Conservation (phyloP, 1,140 invertebrate genomes). For the Brachionus sp. region DNA sequence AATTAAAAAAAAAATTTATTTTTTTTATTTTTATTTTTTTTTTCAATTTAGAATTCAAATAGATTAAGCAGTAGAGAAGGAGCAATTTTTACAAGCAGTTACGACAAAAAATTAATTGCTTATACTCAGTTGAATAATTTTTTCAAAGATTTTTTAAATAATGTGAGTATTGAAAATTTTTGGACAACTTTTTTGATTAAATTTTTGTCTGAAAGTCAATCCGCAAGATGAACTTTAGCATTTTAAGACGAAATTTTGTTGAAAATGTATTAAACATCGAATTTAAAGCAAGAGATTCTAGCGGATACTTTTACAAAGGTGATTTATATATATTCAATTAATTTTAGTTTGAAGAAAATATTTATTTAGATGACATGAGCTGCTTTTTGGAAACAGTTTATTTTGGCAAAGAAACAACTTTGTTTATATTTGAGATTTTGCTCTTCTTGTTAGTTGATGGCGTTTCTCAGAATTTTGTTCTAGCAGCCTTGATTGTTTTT, state of each 20-base stretch:
- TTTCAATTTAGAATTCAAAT: not conserved
- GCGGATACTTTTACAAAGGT: slow-evolving; percentile 76
- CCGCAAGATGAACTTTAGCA: not conserved
- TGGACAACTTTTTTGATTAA: not conserved
- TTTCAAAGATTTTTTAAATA: slow-evolving; percentile 73
- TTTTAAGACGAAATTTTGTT: slow-evolving; percentile 68
- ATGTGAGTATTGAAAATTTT: slow-evolving; percentile 62
- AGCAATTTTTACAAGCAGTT: slow-evolving; percentile 48
- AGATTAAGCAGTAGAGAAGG: not conserved
- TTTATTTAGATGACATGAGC: not conserved
- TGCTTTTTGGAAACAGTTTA: slow-evolving; percentile 54
- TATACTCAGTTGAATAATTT: slow-evolving; percentile 75
- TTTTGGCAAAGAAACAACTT: slow-evolving; percentile 71
- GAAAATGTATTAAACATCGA: slow-evolving; percentile 75
- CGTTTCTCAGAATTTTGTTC: slow-evolving; percentile 64
- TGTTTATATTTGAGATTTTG: slow-evolving; percentile 71
- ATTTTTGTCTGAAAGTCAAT: not conserved
- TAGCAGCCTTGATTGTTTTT: slow-evolving; percentile 64
- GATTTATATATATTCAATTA: slow-evolving; percentile 48
- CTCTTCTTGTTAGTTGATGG: slow-evolving; percentile 69
- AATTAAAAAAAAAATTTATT: not conserved
- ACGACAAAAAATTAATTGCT: slow-evolving; percentile 44
- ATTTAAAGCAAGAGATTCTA: slow-evolving; percentile 67
- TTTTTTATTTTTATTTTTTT: not conserved
- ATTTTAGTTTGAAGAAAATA: not conserved